Conservation (phyloP, 2,113 vertebrate genomes). For the Macquaria ambigua region DNA sequence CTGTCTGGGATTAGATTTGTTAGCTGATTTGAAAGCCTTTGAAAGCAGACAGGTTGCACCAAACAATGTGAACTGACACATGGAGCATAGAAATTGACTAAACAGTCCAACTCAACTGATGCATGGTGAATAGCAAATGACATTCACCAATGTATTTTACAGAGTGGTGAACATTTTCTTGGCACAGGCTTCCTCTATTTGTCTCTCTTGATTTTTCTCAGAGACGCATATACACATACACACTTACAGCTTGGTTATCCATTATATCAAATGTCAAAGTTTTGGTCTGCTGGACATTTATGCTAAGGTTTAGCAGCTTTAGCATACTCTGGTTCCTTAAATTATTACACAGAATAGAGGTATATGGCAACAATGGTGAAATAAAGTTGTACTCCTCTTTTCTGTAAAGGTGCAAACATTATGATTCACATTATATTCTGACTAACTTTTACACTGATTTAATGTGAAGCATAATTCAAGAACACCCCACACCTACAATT, state of each 20-base stretch:
- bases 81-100: constrained; percentile 36
- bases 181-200: constrained; percentile 32
- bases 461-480: neutral
- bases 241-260: neutral
- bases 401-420: neutral
- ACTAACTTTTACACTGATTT: neutral
- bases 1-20: constrained; percentile 21
- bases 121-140: constrained; percentile 41
- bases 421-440: neutral
- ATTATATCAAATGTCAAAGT: constrained; percentile 16
- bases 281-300: neutral
- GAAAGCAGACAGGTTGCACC: constrained; percentile 27
- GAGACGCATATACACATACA: neutral
- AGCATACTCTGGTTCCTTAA: neutral
- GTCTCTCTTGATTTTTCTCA: constrained; percentile 31
- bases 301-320: neutral
- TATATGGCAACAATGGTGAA: neutral
- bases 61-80: constrained; percentile 38
- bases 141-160: constrained; percentile 47
- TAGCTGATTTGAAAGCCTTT: constrained; percentile 30
- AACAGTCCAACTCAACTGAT: constrained; percentile 39
- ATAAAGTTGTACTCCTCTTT: neutral
- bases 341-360: neutral
- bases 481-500: neutral
- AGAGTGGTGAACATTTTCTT: constrained; percentile 51